A percentile compares a stretch with the other conserved stretches of the same genome.
These are phyloP conservation scores for Nycteola revayana DNA, from an alignment of 2,888 invertebrate genomes.

Conservation along the genomic window DNA sequence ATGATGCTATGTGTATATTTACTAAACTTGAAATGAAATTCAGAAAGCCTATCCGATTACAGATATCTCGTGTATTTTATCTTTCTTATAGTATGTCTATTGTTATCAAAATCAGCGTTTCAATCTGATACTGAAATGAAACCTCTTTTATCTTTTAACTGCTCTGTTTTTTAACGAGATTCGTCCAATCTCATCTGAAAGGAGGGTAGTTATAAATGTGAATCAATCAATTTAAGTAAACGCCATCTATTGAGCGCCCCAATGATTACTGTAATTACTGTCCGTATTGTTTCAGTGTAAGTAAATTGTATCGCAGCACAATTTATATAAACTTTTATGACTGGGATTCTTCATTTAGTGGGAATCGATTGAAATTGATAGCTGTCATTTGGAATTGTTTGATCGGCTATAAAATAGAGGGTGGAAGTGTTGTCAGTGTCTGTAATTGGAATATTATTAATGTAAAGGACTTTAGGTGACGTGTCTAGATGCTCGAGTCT, in stretches of 20 bases:
- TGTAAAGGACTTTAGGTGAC: too few relatives aligned
- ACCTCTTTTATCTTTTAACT: conserved; percentile 18
- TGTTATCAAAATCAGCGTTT: too few relatives aligned
- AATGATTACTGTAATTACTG: conserved; percentile 13
- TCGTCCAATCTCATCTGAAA: conserved; percentile 3
- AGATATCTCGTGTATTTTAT: too few relatives aligned
- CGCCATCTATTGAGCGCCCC: conserved; percentile 32
- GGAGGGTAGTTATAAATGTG: conserved; percentile 14
- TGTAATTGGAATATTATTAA: too few relatives aligned
- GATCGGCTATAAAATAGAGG: too few relatives aligned
- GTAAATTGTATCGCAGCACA: conserved; percentile 5
- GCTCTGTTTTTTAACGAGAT: conserved; percentile 16
- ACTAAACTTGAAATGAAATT: too few relatives aligned
- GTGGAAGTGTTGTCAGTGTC: too few relatives aligned
- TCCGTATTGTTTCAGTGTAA: conserved; percentile 13
- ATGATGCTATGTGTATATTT: too few relatives aligned
- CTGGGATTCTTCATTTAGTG: neutral
- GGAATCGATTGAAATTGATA: conserved; percentile 8
- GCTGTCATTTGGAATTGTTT: neutral
- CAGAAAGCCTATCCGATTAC: too few relatives aligned
- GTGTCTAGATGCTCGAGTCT: too few relatives aligned
- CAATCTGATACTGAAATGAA: too few relatives aligned
- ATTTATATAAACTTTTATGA: conserved; percentile 37
- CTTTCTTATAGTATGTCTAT: too few relatives aligned
- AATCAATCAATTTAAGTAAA: conserved; percentile 35